These are phyloP conservation scores for Microctenopoma stevenorrisi DNA, from an alignment of 2,797 vertebrate genomes.

Conservation along the genomic window DNA sequence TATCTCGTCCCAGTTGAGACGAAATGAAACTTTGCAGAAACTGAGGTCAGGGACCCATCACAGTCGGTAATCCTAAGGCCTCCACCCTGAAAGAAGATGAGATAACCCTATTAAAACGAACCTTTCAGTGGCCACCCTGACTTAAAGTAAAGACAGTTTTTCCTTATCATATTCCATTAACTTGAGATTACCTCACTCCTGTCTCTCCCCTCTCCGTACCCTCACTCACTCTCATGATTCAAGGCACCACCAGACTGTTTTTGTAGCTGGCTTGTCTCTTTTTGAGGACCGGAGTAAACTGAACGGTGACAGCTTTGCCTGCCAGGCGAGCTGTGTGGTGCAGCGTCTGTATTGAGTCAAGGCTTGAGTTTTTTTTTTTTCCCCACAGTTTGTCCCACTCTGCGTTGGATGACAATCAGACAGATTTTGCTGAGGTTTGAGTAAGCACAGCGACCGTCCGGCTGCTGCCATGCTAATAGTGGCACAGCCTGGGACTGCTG, in stretches of 20 bases:
- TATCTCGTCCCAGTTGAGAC: conserved; percentile 45
- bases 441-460: conserved; percentile 52
- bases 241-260: conserved; percentile 71
- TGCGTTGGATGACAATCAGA: conserved; percentile 68
- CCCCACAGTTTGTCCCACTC: neutral
- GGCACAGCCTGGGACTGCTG: conserved; percentile 72
- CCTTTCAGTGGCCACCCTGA: conserved; percentile 54
- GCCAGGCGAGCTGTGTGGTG: conserved; percentile 70
- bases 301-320: conserved; percentile 72
- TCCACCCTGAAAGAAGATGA: conserved; percentile 11
- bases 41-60: conserved; percentile 43
- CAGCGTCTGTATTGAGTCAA: conserved; percentile 71
- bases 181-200: conserved; percentile 53
- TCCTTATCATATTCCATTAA: conserved; percentile 73
- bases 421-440: conserved; percentile 66
- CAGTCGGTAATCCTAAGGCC: neutral
- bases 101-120: conserved; percentile 52
- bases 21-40: conserved; percentile 56
- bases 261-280: conserved; percentile 76
- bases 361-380: conserved; percentile 34
- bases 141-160: conserved; percentile 50
- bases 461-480: conserved; percentile 48
- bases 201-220: conserved; percentile 18
- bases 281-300: conserved; percentile 54
- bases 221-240: conserved; percentile 46